These are phyloP conservation scores for Microctenopoma stevenorrisi DNA, from an alignment of 2,797 vertebrate species.

Conservation along the genomic window DNA sequence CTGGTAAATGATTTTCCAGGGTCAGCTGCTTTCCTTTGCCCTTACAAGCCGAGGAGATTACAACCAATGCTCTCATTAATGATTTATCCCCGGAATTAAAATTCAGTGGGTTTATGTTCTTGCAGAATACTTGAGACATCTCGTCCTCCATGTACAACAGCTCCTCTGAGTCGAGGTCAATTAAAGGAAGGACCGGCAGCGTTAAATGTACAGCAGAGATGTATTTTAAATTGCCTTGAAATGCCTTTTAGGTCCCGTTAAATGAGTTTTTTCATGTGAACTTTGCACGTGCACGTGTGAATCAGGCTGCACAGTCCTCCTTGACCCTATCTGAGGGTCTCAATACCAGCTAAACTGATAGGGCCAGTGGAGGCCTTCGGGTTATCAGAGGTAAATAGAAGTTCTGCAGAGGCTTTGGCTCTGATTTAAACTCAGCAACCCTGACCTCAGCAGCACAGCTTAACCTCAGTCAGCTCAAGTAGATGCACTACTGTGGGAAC, in stretches of 20 bases:
- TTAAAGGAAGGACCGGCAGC: conserved; percentile 5
- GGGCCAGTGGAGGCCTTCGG: conserved; percentile 47
- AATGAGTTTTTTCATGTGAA: conserved; percentile 12
- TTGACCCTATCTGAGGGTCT: conserved; percentile 60
- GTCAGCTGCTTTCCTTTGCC: conserved; percentile 68
- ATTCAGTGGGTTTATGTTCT: conserved; percentile 52
- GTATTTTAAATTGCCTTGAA: conserved; percentile 21
- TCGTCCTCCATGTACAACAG: neutral
- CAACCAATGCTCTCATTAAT: conserved; percentile 67
- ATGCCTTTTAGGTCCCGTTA: conserved; percentile 2
- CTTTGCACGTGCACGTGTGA: conserved; percentile 19
- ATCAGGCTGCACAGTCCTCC: conserved; percentile 41
- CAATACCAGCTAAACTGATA: conserved; percentile 59
- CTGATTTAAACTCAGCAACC: conserved; percentile 65
- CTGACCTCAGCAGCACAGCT: conserved; percentile 54
- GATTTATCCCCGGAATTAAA: conserved; percentile 72
- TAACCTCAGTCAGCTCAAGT: conserved; percentile 26
- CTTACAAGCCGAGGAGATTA: conserved; percentile 69
- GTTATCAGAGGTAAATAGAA: conserved; percentile 77
- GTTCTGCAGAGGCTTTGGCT: conserved; percentile 37
- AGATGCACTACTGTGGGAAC: conserved; percentile 34
- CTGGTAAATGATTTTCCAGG: conserved; percentile 77
- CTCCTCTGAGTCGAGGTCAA: conserved; percentile 15
- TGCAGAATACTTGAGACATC: conserved; percentile 13
- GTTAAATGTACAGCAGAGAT: conserved; percentile 15